Evolutionary conservation across 2,797 vertebrate species (phyloP).

Genomic region (Thunnus albacares): DNA sequence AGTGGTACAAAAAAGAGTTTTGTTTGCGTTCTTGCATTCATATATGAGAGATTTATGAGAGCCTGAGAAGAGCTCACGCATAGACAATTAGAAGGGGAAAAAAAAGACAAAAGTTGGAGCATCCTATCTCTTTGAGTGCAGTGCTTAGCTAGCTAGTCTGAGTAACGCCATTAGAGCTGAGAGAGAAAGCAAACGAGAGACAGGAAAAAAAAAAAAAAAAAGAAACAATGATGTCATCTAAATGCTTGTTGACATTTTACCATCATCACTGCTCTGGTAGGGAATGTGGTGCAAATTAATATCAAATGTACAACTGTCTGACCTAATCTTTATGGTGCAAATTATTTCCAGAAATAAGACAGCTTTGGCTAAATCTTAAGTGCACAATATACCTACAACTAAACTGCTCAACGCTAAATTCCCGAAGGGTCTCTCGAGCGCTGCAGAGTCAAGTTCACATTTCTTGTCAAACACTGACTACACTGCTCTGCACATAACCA

Average conservation of each 20-base stretch:
- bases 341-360: constrained; percentile 26
- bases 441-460: constrained; percentile 70
- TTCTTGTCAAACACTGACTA: constrained; percentile 69
- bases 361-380: constrained; percentile 21
- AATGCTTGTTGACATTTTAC: constrained; percentile 28
- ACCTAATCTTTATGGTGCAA: constrained; percentile 32
- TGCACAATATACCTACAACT: constrained; percentile 28
- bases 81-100: background rate
- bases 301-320: constrained; percentile 38
- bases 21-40: background rate
- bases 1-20: constrained; percentile 23
- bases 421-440: constrained; percentile 64
- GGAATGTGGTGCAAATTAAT: constrained; percentile 38
- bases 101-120: constrained; percentile 4
- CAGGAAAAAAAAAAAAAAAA: background rate
- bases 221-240: background rate
- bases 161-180: background rate
- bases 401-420: constrained; percentile 28
- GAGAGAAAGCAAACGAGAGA: background rate
- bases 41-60: constrained; percentile 5
- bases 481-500: constrained; percentile 63
- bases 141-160: background rate
- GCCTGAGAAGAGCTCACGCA: constrained; percentile 3
- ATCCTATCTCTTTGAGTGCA: background rate
- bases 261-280: constrained; percentile 1